Percentiles rank a stretch among this genome's conserved stretches.
Conservation (phyloP, 2,113 vertebrate species). For the Peromyscus polionotus region DNA sequence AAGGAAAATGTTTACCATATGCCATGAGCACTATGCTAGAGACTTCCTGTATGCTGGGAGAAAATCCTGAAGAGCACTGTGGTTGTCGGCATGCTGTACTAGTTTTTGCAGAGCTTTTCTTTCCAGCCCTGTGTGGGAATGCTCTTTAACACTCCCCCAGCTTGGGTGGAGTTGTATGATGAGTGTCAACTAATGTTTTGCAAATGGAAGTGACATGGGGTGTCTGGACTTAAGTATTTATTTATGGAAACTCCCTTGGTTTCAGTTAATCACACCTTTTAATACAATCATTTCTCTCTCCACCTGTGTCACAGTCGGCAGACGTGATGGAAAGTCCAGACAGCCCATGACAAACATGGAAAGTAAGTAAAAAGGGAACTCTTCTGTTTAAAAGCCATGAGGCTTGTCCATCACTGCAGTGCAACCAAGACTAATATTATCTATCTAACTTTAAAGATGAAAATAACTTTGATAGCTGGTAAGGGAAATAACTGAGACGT, state of each 20-base stretch:
- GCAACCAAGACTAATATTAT: neutral
- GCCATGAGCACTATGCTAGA: neutral
- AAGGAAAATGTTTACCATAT: neutral
- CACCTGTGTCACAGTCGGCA: neutral
- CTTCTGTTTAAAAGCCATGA: neutral
- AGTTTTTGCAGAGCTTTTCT: neutral
- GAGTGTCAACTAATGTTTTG: neutral
- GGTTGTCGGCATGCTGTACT: neutral
- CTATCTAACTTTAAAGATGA: neutral
- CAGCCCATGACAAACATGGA: neutral
- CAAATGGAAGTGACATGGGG: neutral
- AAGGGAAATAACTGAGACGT: neutral
- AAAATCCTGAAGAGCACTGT: neutral
- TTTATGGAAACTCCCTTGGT: neutral
- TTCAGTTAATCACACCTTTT: constrained; percentile 6
- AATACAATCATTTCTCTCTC: neutral
- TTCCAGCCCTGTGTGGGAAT: neutral
- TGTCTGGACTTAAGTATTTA: neutral
- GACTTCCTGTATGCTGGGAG: neutral
- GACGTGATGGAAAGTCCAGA: neutral
- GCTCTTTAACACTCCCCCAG: neutral
- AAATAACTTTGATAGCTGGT: neutral
- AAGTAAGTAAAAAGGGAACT: neutral
- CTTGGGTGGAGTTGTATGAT: neutral
- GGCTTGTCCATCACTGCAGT: neutral